A percentile compares a stretch with the other conserved stretches of the same genome.
Evolutionary conservation across 2,113 vertebrate species (phyloP).

Genomic region (Chaetodon auriga): DNA sequence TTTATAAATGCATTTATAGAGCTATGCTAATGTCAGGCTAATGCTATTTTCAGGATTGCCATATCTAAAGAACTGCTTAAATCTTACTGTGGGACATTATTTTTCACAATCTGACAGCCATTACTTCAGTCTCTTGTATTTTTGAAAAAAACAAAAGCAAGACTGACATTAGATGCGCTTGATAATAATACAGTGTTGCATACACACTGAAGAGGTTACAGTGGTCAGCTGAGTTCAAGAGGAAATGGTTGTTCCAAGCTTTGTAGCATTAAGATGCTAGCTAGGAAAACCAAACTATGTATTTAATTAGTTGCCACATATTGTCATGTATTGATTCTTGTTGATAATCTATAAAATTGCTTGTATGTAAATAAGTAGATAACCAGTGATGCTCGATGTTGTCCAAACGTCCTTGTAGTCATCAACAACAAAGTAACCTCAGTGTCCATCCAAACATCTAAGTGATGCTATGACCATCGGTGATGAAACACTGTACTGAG

Average conservation of each 20-base stretch:
- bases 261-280: neutral
- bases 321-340: neutral
- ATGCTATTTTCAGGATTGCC: conserved; percentile 16
- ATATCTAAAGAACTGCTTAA: neutral
- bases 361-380: neutral
- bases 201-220: neutral
- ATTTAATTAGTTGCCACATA: neutral
- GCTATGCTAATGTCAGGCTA: conserved; percentile 15
- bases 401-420: neutral
- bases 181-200: neutral
- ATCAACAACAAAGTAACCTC: neutral
- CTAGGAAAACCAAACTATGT: neutral
- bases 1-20: conserved; percentile 14
- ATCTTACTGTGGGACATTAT: neutral
- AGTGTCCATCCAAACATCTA: neutral
- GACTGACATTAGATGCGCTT: neutral
- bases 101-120: conserved; percentile 2
- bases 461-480: neutral
- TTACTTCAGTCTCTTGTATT: conserved; percentile 11
- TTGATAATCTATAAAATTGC: neutral
- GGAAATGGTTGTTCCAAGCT: neutral
- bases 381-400: neutral
- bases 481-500: neutral
- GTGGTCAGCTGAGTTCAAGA: conserved; percentile 27
- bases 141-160: neutral